Conservation (phyloP, 2,888 invertebrate species). For the Drosophila paracracens region DNA sequence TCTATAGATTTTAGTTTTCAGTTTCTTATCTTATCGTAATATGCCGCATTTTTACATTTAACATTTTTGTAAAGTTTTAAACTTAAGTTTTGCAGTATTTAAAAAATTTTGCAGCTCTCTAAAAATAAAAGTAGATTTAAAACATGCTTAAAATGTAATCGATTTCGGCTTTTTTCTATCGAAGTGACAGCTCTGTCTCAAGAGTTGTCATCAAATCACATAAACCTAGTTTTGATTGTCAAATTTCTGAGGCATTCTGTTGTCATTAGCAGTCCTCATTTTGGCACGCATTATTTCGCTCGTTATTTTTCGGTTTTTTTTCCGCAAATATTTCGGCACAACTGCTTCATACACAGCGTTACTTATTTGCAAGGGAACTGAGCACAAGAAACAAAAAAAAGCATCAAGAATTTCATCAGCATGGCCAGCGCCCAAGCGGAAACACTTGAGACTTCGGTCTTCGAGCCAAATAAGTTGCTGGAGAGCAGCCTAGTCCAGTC, state of each 20-base stretch:
- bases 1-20: constrained; percentile 23
- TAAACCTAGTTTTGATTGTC: constrained; percentile 19
- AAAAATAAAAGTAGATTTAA: constrained; percentile 47
- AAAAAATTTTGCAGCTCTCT: constrained; percentile 46
- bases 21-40: constrained; percentile 18
- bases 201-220: not conserved
- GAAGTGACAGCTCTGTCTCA: not conserved
- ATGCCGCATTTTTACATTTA: constrained; percentile 66
- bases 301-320: constrained; percentile 60
- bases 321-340: constrained; percentile 48
- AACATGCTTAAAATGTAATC: constrained; percentile 1
- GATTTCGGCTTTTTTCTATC: not conserved
- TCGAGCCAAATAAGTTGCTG: constrained; percentile 38
- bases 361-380: constrained; percentile 6
- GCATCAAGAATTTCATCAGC: not conserved
- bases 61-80: constrained; percentile 48
- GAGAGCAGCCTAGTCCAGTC: constrained; percentile 38
- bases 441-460: constrained; percentile 38
- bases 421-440: constrained; percentile 60
- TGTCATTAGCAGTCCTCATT: constrained; percentile 47
- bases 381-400: not conserved
- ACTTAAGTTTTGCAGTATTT: constrained; percentile 68
- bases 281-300: constrained; percentile 60
- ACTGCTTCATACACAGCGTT: constrained; percentile 35
- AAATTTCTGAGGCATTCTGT: constrained; percentile 27